phyloP scores from a whole-genome alignment of 2,888 invertebrate genomes.

The Cepaea hortensis region DNA sequence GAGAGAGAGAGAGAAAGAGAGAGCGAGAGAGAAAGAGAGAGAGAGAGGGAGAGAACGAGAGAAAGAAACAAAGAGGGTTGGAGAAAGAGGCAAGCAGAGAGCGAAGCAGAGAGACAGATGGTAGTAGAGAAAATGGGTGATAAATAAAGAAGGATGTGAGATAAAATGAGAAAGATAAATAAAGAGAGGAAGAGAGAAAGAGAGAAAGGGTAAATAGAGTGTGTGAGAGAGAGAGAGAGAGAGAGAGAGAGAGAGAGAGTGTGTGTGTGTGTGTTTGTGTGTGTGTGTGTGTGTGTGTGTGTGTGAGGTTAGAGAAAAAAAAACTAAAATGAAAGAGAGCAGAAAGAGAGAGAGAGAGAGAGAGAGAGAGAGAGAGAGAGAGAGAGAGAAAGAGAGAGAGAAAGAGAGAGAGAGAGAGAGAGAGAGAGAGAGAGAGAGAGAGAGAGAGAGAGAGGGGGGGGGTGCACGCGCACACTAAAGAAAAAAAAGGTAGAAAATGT shows the following conservation, averaged over 20 bases:
- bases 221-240: not conserved
- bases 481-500: slow-evolving; percentile 7
- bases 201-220: not conserved
- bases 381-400: not conserved
- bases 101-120: not conserved
- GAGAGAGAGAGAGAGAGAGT: slow-evolving; percentile 8
- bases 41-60: not conserved
- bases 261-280: not conserved
- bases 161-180: no score
- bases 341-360: not conserved
- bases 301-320: not conserved
- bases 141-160: no score
- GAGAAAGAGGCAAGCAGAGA: not conserved
- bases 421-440: not conserved
- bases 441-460: not conserved
- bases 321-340: not conserved
- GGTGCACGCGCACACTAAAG: not conserved
- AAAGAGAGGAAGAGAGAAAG: not conserved
- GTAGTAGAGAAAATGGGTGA: no score
- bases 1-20: no score
- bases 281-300: not conserved
- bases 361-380: slow-evolving; percentile 17
- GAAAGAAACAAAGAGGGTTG: not conserved
- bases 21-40: not conserved
- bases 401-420: not conserved